These are phyloP conservation scores for Acanthopagrus latus DNA, from an alignment of 2,797 vertebrate species.

Conservation along the genomic window DNA sequence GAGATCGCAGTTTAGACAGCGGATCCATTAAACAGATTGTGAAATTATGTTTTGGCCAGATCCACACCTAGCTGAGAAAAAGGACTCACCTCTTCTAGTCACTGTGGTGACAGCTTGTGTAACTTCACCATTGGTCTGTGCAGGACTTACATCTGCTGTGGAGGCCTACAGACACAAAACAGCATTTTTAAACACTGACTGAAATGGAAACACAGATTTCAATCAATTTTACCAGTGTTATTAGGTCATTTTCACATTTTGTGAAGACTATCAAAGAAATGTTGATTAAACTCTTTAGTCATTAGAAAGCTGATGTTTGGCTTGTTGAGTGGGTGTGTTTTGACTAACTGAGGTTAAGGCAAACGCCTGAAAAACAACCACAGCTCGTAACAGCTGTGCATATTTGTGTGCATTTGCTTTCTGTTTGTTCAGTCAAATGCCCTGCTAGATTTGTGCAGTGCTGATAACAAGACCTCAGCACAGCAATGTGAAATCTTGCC, in stretches of 20 bases:
- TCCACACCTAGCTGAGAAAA: neutral
- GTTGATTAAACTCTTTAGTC: neutral
- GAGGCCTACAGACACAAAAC: slow-evolving; percentile 66
- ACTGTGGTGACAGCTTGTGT: slow-evolving; percentile 83
- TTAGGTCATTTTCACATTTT: neutral
- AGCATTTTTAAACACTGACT: neutral
- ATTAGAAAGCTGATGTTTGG: neutral
- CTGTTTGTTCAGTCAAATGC: slow-evolving; percentile 5
- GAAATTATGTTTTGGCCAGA: too few species aligned
- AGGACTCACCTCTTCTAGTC: slow-evolving; percentile 86
- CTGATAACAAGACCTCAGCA: neutral
- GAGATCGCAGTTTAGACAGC: too few species aligned
- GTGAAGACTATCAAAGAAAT: neutral
- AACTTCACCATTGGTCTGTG: slow-evolving; percentile 94
- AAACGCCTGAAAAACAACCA: neutral
- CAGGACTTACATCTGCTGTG: slow-evolving; percentile 83
- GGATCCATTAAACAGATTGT: too few species aligned
- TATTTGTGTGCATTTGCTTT: slow-evolving; percentile 10
- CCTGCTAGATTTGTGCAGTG: neutral
- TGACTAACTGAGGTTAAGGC: neutral
- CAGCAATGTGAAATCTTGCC: slow-evolving; percentile 5
- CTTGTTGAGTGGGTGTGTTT: neutral
- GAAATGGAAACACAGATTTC: neutral
- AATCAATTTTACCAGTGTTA: neutral
- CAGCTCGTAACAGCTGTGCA: neutral